Conservation (phyloP, 2,113 vertebrate genomes). For the Spheniscus mendiculus region DNA sequence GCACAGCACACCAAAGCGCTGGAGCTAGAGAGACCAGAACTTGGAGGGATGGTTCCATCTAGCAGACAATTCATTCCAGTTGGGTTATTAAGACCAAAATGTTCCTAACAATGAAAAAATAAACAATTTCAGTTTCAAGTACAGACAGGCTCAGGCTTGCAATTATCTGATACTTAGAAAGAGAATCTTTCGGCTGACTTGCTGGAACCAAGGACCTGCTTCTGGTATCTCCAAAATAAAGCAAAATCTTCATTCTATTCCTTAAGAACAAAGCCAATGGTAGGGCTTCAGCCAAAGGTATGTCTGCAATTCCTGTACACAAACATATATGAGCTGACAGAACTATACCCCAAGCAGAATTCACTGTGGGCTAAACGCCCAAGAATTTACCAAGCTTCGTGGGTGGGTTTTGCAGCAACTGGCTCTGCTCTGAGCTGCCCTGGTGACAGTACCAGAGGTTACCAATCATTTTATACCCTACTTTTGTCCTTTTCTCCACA, state of each 20-base stretch:
- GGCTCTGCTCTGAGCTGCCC: neutral
- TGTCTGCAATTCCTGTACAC: slow-evolving; percentile 7
- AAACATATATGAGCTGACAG: neutral
- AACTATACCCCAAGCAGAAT: slow-evolving; percentile 4
- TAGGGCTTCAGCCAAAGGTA: slow-evolving; percentile 36
- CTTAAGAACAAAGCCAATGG: slow-evolving; percentile 25
- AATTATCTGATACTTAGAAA: slow-evolving; percentile 68
- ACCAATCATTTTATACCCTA: neutral
- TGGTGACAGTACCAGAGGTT: neutral
- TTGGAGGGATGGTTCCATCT: slow-evolving; percentile 91
- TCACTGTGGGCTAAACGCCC: neutral
- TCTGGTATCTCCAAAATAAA: slow-evolving; percentile 47
- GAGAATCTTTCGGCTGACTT: slow-evolving; percentile 47
- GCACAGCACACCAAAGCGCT: slow-evolving; percentile 96
- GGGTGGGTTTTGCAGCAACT: slow-evolving; percentile 54
- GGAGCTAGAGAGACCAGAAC: slow-evolving; percentile 94
- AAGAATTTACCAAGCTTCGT: slow-evolving; percentile 41
- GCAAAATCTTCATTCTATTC: neutral
- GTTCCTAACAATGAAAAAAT: slow-evolving; percentile 81
- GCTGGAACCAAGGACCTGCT: slow-evolving; percentile 50
- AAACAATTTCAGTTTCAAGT: slow-evolving; percentile 56
- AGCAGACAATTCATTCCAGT: slow-evolving; percentile 91
- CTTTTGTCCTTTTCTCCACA: neutral
- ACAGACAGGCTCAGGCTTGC: slow-evolving; percentile 63
- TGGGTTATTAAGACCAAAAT: slow-evolving; percentile 79